phyloP scores from a whole-genome alignment of 2,797 vertebrate genomes.

The Eulemur albifrons region DNA sequence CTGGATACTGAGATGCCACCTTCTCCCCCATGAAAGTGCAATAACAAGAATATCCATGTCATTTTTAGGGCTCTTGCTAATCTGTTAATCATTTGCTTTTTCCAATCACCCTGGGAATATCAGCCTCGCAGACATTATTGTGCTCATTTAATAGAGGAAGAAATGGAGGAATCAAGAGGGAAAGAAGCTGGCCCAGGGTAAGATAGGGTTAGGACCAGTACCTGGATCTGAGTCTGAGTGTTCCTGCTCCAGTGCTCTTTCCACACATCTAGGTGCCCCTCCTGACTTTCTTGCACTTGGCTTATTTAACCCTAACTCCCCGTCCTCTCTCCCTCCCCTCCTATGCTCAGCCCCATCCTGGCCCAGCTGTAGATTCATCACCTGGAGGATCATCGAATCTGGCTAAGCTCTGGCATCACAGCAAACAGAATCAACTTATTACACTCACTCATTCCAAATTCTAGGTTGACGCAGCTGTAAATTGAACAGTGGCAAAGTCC shows the following conservation, averaged over 20 bases:
- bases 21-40: background rate
- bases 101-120: background rate
- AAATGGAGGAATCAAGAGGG: background rate
- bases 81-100: background rate
- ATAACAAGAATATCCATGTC: background rate
- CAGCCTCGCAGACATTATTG: background rate
- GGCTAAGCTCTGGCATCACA: background rate
- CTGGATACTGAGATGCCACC: background rate
- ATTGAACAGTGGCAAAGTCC: slow-evolving; percentile 27
- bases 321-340: too few relatives aligned
- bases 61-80: background rate
- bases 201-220: background rate
- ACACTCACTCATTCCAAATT: background rate
- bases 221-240: too few relatives aligned
- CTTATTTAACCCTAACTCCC: background rate
- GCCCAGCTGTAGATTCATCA: background rate
- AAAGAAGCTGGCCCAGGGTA: background rate
- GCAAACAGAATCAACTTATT: slow-evolving; percentile 22
- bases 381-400: background rate
- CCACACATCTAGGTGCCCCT: background rate
- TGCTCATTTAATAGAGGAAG: background rate
- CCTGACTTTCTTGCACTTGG: background rate
- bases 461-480: background rate
- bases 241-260: background rate
- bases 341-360: background rate